These are phyloP conservation scores for Philantomba maxwellii DNA, from an alignment of 2,113 vertebrate genomes.

Conservation along the genomic window DNA sequence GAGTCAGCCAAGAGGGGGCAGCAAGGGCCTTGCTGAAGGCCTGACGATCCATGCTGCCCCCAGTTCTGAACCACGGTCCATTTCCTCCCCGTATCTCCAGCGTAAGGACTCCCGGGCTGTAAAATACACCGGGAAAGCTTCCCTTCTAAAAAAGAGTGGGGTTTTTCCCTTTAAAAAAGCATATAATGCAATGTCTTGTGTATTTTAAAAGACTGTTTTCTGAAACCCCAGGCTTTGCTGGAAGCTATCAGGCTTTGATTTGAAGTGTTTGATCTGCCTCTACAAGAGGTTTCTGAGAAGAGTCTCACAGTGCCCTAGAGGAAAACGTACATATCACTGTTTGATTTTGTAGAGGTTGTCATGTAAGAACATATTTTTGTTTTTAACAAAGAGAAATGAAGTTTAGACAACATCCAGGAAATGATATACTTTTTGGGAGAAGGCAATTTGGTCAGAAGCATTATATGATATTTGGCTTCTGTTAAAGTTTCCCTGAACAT, in stretches of 20 bases:
- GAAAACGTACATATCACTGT: neutral
- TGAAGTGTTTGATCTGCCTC: neutral
- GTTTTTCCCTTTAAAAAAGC: neutral
- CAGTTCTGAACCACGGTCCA: neutral
- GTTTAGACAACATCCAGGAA: neutral
- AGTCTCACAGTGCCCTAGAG: too few relatives aligned
- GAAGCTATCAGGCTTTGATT: neutral
- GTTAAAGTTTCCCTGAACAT: too few relatives aligned
- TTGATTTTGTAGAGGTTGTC: neutral
- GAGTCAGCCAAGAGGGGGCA: neutral
- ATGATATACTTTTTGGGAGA: neutral
- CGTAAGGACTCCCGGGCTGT: accelerated
- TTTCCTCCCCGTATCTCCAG: neutral
- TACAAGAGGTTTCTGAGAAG: neutral
- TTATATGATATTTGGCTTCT: neutral
- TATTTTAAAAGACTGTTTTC: neutral
- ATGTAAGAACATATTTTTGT: neutral
- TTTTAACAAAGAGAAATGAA: neutral
- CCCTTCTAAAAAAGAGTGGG: neutral
- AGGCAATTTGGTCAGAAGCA: neutral
- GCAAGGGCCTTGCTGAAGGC: neutral
- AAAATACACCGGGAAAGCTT: neutral
- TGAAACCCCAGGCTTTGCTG: neutral
- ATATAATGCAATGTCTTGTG: neutral
- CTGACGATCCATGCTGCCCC: neutral